Base-by-base conservation (phyloP, 1,140 invertebrate species). In the Magallana ariakensis region DNA sequence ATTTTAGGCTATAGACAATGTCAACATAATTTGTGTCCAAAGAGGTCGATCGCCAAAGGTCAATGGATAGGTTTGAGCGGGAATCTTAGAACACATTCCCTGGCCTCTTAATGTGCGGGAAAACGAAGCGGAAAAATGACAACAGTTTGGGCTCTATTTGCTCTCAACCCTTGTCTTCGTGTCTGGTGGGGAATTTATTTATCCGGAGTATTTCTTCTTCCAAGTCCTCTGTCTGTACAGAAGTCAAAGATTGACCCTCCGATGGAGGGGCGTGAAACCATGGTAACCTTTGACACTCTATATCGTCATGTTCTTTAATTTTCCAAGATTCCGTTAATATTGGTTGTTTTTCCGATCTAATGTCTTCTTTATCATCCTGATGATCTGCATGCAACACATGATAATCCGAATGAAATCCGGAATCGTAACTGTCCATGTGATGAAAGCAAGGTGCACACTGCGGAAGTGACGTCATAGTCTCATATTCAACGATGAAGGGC, bases 401-500 rank as follows among this genome's bases (percentile, higher is more conserved):
- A 46, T 46, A 46, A 10, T 75, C 66, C 22, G 66, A 75, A 33
- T 75, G 66, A 75, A 75, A 75, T 26, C 66, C 66, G 15, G 66
- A 75, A 26, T 75, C 66, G 15, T 75, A 75, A 22, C 66, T 75
- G 66, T 75, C 66, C 66, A 75, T 33, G 11, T 75, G 66, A 9
- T 75, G 22, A 26, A 26, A 75, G 22, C 66, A 75, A 11, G 66
- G 66, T 75, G 22, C 66, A 75, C 22, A 75, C 10, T 13, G 66
- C 26, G 66, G 66, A 75, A 75, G 66, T 33, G 66, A 33, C 66
- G 66, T 75, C 66, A 75, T 75, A 26, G 66, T 75, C 33, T 75
- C 66, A 26, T 26, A 75, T 33, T 75, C 66, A 26, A 75, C 66
- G 33, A 75, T 75, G 22, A 75, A 75, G 10, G 66, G 66, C 11